Conservation (phyloP, 2,797 vertebrate species). For the Xenentodon cancila region DNA sequence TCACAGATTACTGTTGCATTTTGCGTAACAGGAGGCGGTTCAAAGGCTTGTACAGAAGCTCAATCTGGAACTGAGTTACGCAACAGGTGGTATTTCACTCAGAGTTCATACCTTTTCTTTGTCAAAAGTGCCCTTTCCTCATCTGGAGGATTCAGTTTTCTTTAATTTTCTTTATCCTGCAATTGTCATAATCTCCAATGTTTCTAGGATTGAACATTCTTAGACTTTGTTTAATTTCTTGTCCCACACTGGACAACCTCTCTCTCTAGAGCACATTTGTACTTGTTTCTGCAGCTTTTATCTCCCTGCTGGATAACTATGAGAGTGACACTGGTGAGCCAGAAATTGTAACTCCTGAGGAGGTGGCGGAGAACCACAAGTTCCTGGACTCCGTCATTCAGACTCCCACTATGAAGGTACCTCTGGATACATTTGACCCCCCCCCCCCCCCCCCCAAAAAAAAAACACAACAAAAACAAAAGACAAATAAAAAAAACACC, state of each 20-base stretch:
- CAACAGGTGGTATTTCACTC: constrained; percentile 16
- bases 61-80: constrained; percentile 9
- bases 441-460: no score
- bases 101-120: constrained; percentile 13
- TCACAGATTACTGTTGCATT: constrained; percentile 3
- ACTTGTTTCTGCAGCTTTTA: constrained; percentile 77
- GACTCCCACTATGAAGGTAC: constrained; percentile 83
- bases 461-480: no score
- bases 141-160: no score
- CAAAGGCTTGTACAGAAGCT: neutral
- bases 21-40: neutral
- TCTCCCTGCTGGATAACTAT: constrained; percentile 88
- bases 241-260: neutral
- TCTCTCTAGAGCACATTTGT: neutral
- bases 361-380: constrained; percentile 84
- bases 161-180: no score
- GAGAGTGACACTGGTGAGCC: constrained; percentile 83
- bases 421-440: no score
- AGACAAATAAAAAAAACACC: no score
- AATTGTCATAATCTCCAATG: neutral
- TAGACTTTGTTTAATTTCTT: neutral
- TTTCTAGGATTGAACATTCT: neutral
- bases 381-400: constrained; percentile 82
- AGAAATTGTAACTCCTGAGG: constrained; percentile 84
- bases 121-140: no score